Base-by-base conservation (phyloP, 2,888 invertebrate genomes). In the Cheilosia urbana region DNA sequence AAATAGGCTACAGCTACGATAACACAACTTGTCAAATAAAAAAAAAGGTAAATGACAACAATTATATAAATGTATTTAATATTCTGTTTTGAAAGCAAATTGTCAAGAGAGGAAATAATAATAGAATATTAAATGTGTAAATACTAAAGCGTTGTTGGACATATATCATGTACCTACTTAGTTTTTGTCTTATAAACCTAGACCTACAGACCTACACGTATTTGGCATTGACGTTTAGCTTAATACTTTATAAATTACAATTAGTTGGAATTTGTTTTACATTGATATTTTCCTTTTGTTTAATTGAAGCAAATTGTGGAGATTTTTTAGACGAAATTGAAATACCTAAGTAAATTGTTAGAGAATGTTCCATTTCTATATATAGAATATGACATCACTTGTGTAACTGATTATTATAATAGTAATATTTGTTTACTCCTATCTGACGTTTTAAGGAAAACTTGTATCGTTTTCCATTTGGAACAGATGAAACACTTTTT, bases 191-290 rank as follows among this genome's bases (percentile, higher is more conserved):
- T 30, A 21, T 21, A 21, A 21, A 21, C 1, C 21, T 2, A 2
- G 1, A 21, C 2, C 9, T 30, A 30, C 79, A 65, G 34, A n/a
- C 83, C 65, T 42, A 13, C 1, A 15, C 15, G 5, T 63, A 55
- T 73, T 75, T 69, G 75, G 75, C 79, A 79, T 79, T 84, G 73
- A 75, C 17, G 73, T 30, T 75, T 17, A 65, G 73, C 79, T 79
- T 75, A 40, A 71, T 65, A 75, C 30, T 49, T 75, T 65, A 79
- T 69, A 73, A 84, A 11, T 45, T 57, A 68, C 49, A 78, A 73
- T 83, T 77, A 72, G 55, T 42, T 65, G 47, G 34, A 45, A n/a
- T 34, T 57, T 21, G 24, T 17, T 45, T 71, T 21, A 4, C 13
- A 4, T 11, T 34, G 34, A 34, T 11, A 27, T 57, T 71, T 37